Percentiles rank a stretch among this genome's conserved stretches.
phyloP scores from a whole-genome alignment of 1,140 invertebrate genomes.

The Gryllus bimaculatus region DNA sequence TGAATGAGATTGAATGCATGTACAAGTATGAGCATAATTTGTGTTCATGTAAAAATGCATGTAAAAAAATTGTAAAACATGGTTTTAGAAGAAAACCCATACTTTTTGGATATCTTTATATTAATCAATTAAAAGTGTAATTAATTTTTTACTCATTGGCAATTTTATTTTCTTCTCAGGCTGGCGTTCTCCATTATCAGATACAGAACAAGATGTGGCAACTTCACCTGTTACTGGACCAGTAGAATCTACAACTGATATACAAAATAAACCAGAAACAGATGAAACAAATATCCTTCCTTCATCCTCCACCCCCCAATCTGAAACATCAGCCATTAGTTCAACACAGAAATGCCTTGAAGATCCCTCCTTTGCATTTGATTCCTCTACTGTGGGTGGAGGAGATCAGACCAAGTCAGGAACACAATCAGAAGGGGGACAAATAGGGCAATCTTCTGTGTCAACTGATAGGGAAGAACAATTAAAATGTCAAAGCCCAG shows the following conservation, averaged over 20 bases:
- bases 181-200: slow-evolving; percentile 13
- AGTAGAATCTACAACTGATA: not conserved
- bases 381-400: not conserved
- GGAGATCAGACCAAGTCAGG: not conserved
- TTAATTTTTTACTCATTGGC: not conserved
- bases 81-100: too few species aligned
- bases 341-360: not conserved
- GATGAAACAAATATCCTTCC: too few species aligned
- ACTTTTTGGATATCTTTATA: not conserved
- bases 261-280: too few species aligned
- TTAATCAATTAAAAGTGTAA: not conserved
- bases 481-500: not conserved
- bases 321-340: slow-evolving; percentile 19
- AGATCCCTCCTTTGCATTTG: not conserved
- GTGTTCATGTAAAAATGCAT: too few species aligned
- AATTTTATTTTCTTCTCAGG: slow-evolving; percentile 7
- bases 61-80: too few species aligned
- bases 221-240: slow-evolving; percentile 14
- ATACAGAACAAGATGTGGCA: slow-evolving; percentile 16
- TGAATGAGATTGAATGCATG: too few species aligned
- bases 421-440: not conserved
- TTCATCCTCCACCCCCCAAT: slow-evolving; percentile 14
- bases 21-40: too few species aligned
- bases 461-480: not conserved
- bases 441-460: not conserved